phyloP scores from a whole-genome alignment of 2,113 vertebrate genomes.

The Danio rerio region DNA sequence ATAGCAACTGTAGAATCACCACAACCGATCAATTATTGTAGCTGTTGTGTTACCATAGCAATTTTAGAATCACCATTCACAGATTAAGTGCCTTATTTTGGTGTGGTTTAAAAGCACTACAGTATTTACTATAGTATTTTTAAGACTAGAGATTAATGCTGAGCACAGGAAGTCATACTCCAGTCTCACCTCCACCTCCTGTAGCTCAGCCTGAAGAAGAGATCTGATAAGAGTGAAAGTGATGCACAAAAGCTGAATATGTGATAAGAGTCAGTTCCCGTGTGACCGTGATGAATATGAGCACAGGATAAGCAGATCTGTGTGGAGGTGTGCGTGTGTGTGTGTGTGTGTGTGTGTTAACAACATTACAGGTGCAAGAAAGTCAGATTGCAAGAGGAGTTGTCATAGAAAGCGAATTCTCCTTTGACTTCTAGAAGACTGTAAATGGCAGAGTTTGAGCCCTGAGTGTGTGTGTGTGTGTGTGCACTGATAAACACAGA shows the following conservation, averaged over 20 bases:
- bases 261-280: conserved; percentile 16
- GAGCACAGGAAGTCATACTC: conserved; percentile 17
- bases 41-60: too few species aligned
- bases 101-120: too few species aligned
- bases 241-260: conserved; percentile 9
- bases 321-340: neutral
- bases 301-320: conserved; percentile 2
- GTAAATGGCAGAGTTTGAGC: conserved; percentile 2
- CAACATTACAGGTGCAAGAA: neutral
- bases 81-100: too few species aligned
- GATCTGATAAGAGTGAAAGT: conserved; percentile 20
- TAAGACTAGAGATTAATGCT: neutral
- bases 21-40: too few species aligned
- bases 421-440: neutral
- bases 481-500: neutral
- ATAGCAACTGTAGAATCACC: too few species aligned
- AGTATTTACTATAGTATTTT: too few species aligned
- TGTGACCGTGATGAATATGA: conserved; percentile 20
- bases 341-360: neutral
- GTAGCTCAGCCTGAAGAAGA: neutral
- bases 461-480: neutral
- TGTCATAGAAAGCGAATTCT: neutral
- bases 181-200: neutral
- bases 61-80: too few species aligned
- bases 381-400: conserved; percentile 1